Evolutionary conservation across 2,113 vertebrate species (phyloP).

Genomic region (Morphnarchus princeps): DNA sequence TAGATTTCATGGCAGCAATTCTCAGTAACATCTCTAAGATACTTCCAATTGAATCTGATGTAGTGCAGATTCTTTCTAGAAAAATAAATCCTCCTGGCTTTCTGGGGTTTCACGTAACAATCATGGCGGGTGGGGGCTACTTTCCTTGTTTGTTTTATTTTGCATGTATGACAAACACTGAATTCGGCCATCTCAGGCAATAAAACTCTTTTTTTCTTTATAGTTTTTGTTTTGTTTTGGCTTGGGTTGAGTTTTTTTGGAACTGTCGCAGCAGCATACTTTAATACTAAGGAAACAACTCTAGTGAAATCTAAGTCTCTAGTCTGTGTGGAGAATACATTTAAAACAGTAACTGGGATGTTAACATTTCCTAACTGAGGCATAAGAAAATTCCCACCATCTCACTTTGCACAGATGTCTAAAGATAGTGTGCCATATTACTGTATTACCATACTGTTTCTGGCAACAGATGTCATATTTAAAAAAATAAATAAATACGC

Average conservation of each 20-base stretch:
- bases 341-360: background rate
- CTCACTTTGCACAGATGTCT: background rate
- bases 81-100: background rate
- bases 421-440: background rate
- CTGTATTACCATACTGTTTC: background rate
- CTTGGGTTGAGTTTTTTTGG: background rate
- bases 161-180: background rate
- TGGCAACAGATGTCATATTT: background rate
- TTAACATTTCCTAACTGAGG: background rate
- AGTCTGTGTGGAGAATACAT: background rate
- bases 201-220: background rate
- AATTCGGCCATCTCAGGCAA: background rate
- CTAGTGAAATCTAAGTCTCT: background rate
- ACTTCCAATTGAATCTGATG: background rate
- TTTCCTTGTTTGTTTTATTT: background rate
- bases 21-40: background rate
- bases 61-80: background rate
- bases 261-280: accelerated
- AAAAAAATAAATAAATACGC: background rate
- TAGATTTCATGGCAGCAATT: background rate
- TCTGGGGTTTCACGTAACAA: background rate
- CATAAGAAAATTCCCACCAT: background rate
- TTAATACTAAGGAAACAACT: background rate
- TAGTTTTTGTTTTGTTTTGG: background rate
- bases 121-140: accelerated